A percentile compares a stretch with the other conserved stretches of the same genome.
These are phyloP conservation scores for Cacatua alba DNA, from an alignment of 2,113 vertebrate species.

Conservation along the genomic window DNA sequence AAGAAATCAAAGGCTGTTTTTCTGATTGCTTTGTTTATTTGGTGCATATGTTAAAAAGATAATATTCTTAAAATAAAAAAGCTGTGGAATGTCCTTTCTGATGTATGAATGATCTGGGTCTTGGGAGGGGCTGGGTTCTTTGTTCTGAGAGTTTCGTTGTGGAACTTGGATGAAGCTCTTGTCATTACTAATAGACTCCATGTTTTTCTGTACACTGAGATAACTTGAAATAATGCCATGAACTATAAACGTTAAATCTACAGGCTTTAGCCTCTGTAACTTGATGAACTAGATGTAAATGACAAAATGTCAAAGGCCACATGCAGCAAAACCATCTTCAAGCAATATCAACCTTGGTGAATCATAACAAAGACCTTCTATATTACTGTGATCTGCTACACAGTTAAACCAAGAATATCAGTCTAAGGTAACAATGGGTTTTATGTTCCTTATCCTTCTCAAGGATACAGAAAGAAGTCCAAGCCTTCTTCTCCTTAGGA, in stretches of 20 bases:
- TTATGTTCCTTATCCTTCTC: background rate
- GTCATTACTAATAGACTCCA: background rate
- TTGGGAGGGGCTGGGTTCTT: background rate
- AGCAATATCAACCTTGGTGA: background rate
- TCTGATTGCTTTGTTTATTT: background rate
- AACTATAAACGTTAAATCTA: background rate
- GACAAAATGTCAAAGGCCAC: rapidly evolving
- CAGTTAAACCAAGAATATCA: background rate
- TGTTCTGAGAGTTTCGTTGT: background rate
- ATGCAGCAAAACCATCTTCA: background rate
- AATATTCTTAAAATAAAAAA: background rate
- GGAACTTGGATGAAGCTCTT: background rate
- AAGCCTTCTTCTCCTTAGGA: background rate
- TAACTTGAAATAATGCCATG: constrained; percentile 14
- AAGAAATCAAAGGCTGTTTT: background rate
- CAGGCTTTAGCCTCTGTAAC: background rate
- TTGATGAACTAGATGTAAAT: background rate
- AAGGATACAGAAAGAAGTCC: background rate
- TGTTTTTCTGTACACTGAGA: background rate
- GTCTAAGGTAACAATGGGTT: background rate
- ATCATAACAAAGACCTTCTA: background rate
- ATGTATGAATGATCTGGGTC: background rate
- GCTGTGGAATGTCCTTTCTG: background rate
- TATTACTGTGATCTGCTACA: background rate
- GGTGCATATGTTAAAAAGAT: background rate